Evolutionary conservation across 64 coral and sea anemone species (phyloP).

Genomic region (Actinia equina): DNA sequence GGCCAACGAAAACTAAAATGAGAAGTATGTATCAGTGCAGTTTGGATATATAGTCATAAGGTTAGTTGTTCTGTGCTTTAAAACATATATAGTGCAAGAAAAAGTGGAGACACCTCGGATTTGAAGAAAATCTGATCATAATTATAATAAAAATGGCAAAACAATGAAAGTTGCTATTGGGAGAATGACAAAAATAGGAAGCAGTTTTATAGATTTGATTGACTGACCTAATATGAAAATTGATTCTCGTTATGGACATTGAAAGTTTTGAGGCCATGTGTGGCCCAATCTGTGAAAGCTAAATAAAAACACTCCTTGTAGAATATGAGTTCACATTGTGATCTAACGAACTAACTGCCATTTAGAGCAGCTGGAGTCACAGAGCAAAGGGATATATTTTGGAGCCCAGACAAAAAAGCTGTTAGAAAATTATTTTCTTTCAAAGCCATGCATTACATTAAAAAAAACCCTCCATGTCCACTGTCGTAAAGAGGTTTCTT

Average conservation of each 20-base stretch:
- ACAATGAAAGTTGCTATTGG: too few species aligned
- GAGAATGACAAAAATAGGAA: background rate
- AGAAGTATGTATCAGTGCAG: too few species aligned
- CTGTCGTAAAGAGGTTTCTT: background rate
- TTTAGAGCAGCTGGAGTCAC: background rate
- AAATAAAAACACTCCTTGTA: background rate
- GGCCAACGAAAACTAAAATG: too few species aligned
- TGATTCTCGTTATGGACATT: background rate
- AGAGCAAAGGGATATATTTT: background rate
- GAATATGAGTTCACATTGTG: background rate
- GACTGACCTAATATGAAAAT: background rate
- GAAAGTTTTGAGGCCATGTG: background rate
- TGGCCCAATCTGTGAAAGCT: background rate
- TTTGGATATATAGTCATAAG: too few species aligned
- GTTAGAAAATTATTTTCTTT: background rate
- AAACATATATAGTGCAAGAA: background rate
- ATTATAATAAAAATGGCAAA: too few species aligned
- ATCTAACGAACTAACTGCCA: background rate
- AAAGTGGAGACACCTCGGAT: too few species aligned
- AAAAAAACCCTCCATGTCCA: background rate
- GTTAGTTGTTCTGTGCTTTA: background rate
- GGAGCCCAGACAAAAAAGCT: background rate
- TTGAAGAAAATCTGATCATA: too few species aligned
- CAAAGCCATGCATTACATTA: background rate
- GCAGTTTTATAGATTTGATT: background rate